phyloP scores from a whole-genome alignment of 1,140 invertebrate genomes.

The Chrysomallon squamiferum region DNA sequence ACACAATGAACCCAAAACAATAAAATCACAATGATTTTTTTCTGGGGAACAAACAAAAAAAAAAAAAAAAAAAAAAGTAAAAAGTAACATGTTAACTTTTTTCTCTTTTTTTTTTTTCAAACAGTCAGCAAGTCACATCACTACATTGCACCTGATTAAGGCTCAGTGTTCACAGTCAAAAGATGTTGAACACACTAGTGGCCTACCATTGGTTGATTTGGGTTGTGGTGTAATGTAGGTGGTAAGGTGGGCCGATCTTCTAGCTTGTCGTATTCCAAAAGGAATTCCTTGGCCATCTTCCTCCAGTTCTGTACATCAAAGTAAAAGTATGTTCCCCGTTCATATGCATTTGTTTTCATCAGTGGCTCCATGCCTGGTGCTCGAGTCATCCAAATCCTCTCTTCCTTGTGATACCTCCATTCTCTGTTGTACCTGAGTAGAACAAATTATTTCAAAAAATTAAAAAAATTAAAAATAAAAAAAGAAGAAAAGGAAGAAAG shows the following conservation, averaged over 20 bases:
- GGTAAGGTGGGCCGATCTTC: conserved; percentile 78
- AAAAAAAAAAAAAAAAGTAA: too few species aligned
- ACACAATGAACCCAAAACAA: too few species aligned
- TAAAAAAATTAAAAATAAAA: too few species aligned
- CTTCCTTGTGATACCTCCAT: conserved; percentile 99
- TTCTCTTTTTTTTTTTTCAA: too few species aligned
- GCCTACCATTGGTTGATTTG: conserved; percentile 30
- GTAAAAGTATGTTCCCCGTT: conserved; percentile 98
- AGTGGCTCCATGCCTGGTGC: conserved; percentile 89
- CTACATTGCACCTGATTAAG: too few species aligned
- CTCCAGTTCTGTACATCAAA: conserved; percentile 96
- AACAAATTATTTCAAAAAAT: too few species aligned
- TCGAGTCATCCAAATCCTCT: conserved; percentile 98
- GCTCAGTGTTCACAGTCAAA: neutral
- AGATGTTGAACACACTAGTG: conserved; percentile 22
- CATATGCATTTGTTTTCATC: conserved; percentile 94
- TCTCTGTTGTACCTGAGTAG: conserved; percentile 88
- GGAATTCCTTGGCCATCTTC: conserved; percentile 93
- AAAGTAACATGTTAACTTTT: too few species aligned
- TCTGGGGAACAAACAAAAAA: too few species aligned
- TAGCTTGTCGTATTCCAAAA: conserved; percentile 96
- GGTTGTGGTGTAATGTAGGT: conserved; percentile 43
- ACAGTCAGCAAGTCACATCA: too few species aligned
- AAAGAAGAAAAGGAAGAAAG: too few species aligned
- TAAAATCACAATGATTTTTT: too few species aligned